Conservation (phyloP, 2,113 vertebrate genomes). For the Mastomys coucha region DNA sequence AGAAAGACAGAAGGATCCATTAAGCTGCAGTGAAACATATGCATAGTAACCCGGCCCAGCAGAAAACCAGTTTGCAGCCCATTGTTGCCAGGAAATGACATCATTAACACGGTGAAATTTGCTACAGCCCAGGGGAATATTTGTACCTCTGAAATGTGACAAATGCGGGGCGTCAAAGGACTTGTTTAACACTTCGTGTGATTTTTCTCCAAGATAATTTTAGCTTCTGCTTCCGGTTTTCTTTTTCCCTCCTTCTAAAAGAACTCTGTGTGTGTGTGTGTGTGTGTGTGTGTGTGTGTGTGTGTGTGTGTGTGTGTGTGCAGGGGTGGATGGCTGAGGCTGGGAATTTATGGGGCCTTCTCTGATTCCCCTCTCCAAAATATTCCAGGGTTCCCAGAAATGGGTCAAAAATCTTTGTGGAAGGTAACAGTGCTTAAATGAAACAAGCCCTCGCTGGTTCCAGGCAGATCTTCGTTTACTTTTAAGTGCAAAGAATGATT, state of each 20-base stretch:
- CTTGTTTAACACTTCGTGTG: slow-evolving; percentile 79
- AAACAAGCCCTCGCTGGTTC: slow-evolving; percentile 36
- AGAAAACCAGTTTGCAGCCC: slow-evolving; percentile 47
- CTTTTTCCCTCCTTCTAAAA: slow-evolving; percentile 68
- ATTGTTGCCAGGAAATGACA: slow-evolving; percentile 79
- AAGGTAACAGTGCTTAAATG: slow-evolving; percentile 37
- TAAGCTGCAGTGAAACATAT: background rate
- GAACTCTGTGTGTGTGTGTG: background rate
- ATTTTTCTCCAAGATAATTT: slow-evolving; percentile 85
- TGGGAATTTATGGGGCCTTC: background rate
- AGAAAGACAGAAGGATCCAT: slow-evolving; percentile 75
- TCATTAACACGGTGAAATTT: slow-evolving; percentile 66
- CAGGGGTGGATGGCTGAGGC: slow-evolving; percentile 18
- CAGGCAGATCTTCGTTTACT: slow-evolving; percentile 68
- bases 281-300: background rate
- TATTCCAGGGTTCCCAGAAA: slow-evolving; percentile 56
- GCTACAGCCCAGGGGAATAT: slow-evolving; percentile 77
- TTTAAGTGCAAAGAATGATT: slow-evolving; percentile 74
- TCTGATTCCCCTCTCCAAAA: slow-evolving; percentile 11
- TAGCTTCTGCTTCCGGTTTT: slow-evolving; percentile 81
- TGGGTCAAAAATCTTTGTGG: slow-evolving; percentile 7
- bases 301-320: background rate
- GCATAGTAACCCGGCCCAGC: slow-evolving; percentile 55
- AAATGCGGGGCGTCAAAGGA: slow-evolving; percentile 61
- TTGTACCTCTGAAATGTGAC: slow-evolving; percentile 57